Percentiles rank a stretch among this genome's conserved stretches.
phyloP scores from a whole-genome alignment of 2,113 vertebrate species.

The Ciconia stormi region DNA sequence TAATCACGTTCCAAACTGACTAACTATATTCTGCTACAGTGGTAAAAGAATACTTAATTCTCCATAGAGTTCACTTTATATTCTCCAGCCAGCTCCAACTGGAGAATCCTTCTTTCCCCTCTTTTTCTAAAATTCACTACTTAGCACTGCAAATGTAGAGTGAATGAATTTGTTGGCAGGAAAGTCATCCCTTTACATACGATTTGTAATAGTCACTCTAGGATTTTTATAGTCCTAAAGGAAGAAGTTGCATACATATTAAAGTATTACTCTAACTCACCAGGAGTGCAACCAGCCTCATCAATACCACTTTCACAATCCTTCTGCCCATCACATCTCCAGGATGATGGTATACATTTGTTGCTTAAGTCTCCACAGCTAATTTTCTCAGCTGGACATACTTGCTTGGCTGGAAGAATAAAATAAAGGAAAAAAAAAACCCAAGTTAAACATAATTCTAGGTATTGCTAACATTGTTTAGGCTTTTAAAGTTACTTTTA shows the following conservation, averaged over 20 bases:
- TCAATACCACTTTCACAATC: conserved; percentile 93
- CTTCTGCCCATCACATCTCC: conserved; percentile 93
- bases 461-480: background rate
- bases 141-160: background rate
- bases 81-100: background rate
- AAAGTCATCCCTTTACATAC: background rate
- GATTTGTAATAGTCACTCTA: background rate
- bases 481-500: background rate
- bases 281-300: conserved; percentile 88
- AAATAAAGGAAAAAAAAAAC: background rate
- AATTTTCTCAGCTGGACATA: conserved; percentile 91
- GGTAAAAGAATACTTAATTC: background rate
- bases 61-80: background rate
- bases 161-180: background rate
- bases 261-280: conserved; percentile 71
- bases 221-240: background rate
- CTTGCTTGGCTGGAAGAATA: conserved; percentile 83
- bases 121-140: background rate
- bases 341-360: conserved; percentile 92
- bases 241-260: background rate
- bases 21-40: background rate
- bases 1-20: background rate
- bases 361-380: conserved; percentile 88
- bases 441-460: background rate
- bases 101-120: background rate